Base-by-base conservation (phyloP, 2,888 invertebrate genomes). In the Watsonalla binaria region DNA sequence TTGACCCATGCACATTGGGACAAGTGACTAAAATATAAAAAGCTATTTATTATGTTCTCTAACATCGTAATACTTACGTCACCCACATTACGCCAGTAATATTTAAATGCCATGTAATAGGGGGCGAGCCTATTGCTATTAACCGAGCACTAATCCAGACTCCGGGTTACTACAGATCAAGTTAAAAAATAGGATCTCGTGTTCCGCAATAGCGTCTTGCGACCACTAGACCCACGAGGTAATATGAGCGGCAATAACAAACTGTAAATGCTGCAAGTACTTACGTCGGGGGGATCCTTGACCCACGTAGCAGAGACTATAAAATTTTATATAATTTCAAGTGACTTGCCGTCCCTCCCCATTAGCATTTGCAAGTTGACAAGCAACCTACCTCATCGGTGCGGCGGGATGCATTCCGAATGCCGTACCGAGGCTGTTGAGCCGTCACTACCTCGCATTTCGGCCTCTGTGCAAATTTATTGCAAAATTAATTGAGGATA, bases 381-480 rank as follows among this genome's bases (percentile, higher is more conserved):
- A 46, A 42, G n/a, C 11, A 11, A 45, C 52, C 51, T 15, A 77
- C 78, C 59, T 76, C 75, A 48, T 62, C 63, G 5, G 61, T 59
- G 45, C 62, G 65, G 8, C 68, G 60, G 9, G 51, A 46, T 8
- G 56, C 4, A 15, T 55, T 59, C 52, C 59, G 66, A 5, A 50
- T 34, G 47, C 53, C 24, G 49, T 62, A 59, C 39, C 71, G 68
- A 37, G 60, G 51, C 35, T 62, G 63, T 42, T 62, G 65, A 11
- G 58, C 46, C 47, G 66, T 6, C 6, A 55, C 51, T 48, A 63
- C 56, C 49, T 68, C 62, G 14, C 49, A 50, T 53, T 60, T 68
- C 42, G 58, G 47, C 59, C 56, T 70, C 65, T 70, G 59, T 47
- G 11, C 24, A 47, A 48, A 11, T 35, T 13, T 6, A 34, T 13